Evolutionary conservation across 2,888 invertebrate genomes (phyloP).

Genomic region (Cyclophora punctaria): DNA sequence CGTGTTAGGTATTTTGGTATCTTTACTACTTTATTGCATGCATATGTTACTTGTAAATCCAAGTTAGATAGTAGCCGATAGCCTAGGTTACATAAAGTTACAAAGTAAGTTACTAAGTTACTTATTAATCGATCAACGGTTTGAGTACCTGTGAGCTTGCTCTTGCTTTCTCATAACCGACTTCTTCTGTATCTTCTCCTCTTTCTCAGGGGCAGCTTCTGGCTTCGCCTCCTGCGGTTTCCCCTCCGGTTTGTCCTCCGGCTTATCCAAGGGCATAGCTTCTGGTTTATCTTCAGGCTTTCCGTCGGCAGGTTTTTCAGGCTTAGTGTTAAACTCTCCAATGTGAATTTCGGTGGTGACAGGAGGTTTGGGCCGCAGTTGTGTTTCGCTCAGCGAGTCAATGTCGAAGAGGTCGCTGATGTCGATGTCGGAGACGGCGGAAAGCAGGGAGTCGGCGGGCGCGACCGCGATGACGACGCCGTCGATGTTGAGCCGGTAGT

Average conservation of each 20-base stretch:
- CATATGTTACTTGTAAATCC: too few species aligned
- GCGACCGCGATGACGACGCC: conserved; percentile 80
- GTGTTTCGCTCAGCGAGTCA: conserved; percentile 36
- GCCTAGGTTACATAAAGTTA: too few species aligned
- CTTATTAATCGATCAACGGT: too few species aligned
- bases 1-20: too few species aligned
- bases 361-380: conserved; percentile 30
- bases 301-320: conserved; percentile 12
- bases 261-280: not conserved
- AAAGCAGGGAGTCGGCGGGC: conserved; percentile 76
- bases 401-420: conserved; percentile 51
- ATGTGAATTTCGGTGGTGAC: conserved; percentile 14
- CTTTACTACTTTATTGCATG: too few species aligned
- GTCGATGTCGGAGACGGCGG: conserved; percentile 69
- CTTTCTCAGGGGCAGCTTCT: conserved; percentile 6
- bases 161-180: conserved; percentile 45
- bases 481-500: conserved; percentile 80
- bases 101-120: too few species aligned
- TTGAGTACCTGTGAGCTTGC: conserved; percentile 51
- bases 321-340: conserved; percentile 6
- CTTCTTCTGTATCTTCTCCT: conserved; percentile 45
- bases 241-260: conserved; percentile 8
- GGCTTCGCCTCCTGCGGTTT: conserved; percentile 15
- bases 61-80: too few species aligned
- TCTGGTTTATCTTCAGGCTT: conserved; percentile 14